Conservation (phyloP, 2,888 invertebrate species). For the Ophraella communa region DNA sequence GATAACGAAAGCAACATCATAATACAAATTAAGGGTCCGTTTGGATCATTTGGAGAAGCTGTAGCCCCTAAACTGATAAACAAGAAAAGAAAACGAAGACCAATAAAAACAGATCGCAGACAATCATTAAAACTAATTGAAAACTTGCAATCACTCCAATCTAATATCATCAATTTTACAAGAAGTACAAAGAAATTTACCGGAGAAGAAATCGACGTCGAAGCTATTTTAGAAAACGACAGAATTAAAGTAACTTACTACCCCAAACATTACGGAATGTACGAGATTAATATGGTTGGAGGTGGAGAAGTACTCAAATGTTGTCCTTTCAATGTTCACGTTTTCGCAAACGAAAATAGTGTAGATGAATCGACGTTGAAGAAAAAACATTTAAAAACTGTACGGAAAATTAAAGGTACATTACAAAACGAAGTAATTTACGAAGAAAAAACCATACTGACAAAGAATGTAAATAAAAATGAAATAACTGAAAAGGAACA, state of each 20-base stretch:
- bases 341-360: conserved; percentile 49
- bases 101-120: background rate
- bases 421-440: background rate
- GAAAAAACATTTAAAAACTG: background rate
- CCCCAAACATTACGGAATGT: conserved; percentile 63
- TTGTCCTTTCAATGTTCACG: conserved; percentile 66
- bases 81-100: conserved; percentile 9
- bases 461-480: background rate
- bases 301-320: conserved; percentile 65
- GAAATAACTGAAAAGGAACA: background rate
- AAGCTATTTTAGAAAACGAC: conserved; percentile 60
- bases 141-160: conserved; percentile 17
- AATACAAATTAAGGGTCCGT: conserved; percentile 55
- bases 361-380: conserved; percentile 18
- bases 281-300: conserved; percentile 65
- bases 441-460: background rate
- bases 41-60: conserved; percentile 49
- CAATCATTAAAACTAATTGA: conserved; percentile 11
- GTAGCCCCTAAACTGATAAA: conserved; percentile 41
- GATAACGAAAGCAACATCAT: conserved; percentile 44
- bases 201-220: conserved; percentile 62
- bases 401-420: background rate
- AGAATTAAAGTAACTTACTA: conserved; percentile 64
- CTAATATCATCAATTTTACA: conserved; percentile 26
- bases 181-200: conserved; percentile 24